Evolutionary conservation across 2,888 invertebrate genomes (phyloP), one percentile per base, ranked within the genome.

Genomic region (Omphaloscelis lunosa): DNA sequence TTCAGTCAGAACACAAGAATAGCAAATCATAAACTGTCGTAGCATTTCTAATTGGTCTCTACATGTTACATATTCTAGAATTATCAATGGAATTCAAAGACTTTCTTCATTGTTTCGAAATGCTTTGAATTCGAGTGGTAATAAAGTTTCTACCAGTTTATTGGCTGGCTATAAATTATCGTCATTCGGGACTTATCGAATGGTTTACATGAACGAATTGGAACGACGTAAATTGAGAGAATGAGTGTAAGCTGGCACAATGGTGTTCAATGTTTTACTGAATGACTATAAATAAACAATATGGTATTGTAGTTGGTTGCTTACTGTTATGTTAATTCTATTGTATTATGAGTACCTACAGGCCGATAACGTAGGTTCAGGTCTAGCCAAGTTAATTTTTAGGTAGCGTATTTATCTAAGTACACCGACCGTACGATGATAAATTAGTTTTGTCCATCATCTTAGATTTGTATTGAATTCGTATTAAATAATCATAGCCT

Each of bases 1-100:
- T 34, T 51, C 12, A 53, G n/a, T n/a, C 3, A 41, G 59, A 23
- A 29, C 12, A 51, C n/a, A 39, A 34, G 17, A 41, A 56, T 41
- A 41, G 15, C 5, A 61, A 78, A 68, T 45, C 27, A 27, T 48
- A 17, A 62, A 71, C 23, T 12, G 34, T 17, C 39, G n/a, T 23
- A 80, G 39, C 75, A 70, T 79, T 69, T 59, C 65, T 29, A 58
- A 63, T 56, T 65, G 27, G 51, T 11, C 27, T 73, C 11, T 68
- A 23, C n/a, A 76, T 27, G 61, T 45, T 8, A 75, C 45, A 62
- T 23, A 74, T 58, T 69, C 62, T 41, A 17, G 27, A 72, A 74
- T 51, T 63, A 61, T 75, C 68, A 79, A 82, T 82, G 34, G 68
- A 68, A 79, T 79, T 61, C 63, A 56, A 71, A 59, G 63, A 67